Percentiles rank a stretch among this genome's conserved stretches.
phyloP scores from a whole-genome alignment of 2,797 vertebrate species.

The Sternarchorhynchus goeldii region DNA sequence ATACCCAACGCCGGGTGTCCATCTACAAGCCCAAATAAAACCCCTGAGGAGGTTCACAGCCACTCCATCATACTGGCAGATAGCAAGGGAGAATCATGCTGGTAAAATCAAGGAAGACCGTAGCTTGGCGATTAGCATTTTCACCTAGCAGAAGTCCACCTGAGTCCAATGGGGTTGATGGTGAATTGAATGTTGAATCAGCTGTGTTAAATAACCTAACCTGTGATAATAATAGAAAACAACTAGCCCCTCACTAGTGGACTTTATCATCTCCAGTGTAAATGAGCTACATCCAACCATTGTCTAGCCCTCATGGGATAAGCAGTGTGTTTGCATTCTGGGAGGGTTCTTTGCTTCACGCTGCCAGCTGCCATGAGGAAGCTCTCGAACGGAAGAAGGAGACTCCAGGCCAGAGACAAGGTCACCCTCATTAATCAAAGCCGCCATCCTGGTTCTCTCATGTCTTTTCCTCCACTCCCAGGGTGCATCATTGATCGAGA shows the following conservation, averaged over 20 bases:
- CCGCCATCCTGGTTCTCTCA: conserved; percentile 67
- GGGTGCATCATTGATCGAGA: conserved; percentile 81
- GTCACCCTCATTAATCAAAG: conserved; percentile 82
- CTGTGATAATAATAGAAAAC: not conserved
- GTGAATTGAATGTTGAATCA: not conserved
- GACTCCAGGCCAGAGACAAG: conserved; percentile 74
- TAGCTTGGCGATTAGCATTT: too few species aligned
- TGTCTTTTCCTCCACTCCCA: conserved; percentile 70
- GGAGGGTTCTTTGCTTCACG: conserved; percentile 59
- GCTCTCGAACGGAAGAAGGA: conserved; percentile 73
- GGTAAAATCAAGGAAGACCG: too few species aligned
- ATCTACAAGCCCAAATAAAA: too few species aligned
- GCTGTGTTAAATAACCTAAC: not conserved
- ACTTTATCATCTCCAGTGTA: conserved; percentile 11
- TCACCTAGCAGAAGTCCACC: too few species aligned
- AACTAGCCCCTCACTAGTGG: not conserved
- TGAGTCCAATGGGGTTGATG: not conserved
- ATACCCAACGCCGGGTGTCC: too few species aligned
- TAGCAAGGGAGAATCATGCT: too few species aligned
- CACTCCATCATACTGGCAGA: too few species aligned
- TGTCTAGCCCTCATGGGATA: conserved; percentile 39
- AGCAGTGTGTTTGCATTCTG: conserved; percentile 67
- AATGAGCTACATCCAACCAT: conserved; percentile 21
- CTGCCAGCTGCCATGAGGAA: conserved; percentile 64
- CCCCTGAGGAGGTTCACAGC: too few species aligned